These are phyloP conservation scores for Dendrocincla fuliginosa DNA, from an alignment of 2,797 vertebrate genomes.

Conservation along the genomic window DNA sequence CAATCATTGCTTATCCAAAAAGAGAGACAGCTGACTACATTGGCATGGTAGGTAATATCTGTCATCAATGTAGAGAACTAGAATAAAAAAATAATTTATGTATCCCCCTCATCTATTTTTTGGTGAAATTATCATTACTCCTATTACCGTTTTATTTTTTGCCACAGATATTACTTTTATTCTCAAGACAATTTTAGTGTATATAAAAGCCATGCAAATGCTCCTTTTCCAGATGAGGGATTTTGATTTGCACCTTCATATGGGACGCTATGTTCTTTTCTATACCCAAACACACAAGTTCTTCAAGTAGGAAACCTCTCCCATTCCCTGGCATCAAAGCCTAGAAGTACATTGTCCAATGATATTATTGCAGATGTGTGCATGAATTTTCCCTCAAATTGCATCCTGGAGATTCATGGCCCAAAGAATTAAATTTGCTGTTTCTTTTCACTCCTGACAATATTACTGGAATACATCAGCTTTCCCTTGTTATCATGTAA, in stretches of 20 bases:
- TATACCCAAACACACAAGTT: neutral
- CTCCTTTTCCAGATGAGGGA: neutral
- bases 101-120: neutral
- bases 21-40: neutral
- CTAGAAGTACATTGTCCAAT: neutral
- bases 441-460: neutral
- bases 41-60: constrained; percentile 7
- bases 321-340: neutral
- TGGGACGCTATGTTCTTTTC: neutral
- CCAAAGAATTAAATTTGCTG: neutral
- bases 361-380: neutral
- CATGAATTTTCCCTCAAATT: neutral
- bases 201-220: neutral
- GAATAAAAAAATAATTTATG: neutral
- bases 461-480: neutral
- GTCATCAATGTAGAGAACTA: neutral
- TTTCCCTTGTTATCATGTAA: neutral
- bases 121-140: neutral
- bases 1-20: neutral
- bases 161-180: neutral
- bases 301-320: neutral
- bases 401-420: neutral
- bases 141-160: neutral
- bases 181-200: neutral
- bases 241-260: neutral